Evolutionary conservation across 1,140 invertebrate species (phyloP).

Genomic region (Lepidurus arcticus): DNA sequence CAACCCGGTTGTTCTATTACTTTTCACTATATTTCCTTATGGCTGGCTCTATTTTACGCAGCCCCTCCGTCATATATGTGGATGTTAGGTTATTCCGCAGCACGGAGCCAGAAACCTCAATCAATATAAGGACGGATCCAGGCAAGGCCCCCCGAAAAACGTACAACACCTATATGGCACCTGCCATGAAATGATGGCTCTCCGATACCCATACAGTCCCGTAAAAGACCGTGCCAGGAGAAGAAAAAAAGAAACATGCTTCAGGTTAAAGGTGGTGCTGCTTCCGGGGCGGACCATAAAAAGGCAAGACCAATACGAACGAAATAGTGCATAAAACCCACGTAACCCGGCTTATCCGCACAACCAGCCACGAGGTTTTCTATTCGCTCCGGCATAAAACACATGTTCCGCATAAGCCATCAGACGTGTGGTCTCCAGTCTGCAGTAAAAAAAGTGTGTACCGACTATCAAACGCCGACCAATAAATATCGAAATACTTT

Average conservation of each 20-base stretch:
- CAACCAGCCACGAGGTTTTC: neutral
- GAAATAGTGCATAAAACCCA: slow-evolving; percentile 5
- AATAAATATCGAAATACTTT: no score
- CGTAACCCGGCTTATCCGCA: neutral
- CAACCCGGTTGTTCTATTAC: neutral
- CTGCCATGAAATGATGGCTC: slow-evolving; percentile 15
- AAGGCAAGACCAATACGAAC: slow-evolving; percentile 10
- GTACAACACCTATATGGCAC: slow-evolving; percentile 10
- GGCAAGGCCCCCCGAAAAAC: slow-evolving; percentile 1
- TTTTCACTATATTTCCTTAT: neutral
- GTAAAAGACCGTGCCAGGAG: neutral
- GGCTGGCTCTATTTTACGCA: neutral
- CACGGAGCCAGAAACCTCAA: slow-evolving; percentile 1
- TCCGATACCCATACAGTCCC: neutral
- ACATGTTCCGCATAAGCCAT: neutral
- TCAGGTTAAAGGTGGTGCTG: slow-evolving; percentile 1
- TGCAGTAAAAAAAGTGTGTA: neutral
- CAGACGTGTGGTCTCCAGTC: neutral
- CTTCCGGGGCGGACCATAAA: slow-evolving; percentile 5
- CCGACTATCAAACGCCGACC: neutral
- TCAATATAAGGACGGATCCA: slow-evolving; percentile 15
- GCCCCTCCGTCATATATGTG: neutral
- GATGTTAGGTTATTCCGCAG: neutral
- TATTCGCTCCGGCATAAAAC: neutral
- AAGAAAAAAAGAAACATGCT: neutral